These are phyloP conservation scores for Laterallus jamaicensis DNA, from an alignment of 2,113 vertebrate genomes.

Conservation along the genomic window DNA sequence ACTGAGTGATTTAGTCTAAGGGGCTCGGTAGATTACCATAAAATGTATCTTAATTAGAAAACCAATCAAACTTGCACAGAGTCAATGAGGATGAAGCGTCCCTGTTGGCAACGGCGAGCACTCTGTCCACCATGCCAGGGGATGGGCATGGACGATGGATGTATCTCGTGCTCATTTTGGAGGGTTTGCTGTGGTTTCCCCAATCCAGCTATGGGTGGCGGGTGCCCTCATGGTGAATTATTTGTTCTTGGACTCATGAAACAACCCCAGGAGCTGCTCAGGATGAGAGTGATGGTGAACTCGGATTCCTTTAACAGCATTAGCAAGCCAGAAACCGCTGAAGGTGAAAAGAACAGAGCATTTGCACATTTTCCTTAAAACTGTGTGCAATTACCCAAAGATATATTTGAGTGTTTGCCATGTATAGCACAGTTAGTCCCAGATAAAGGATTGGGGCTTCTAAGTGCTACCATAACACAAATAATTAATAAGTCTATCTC, in stretches of 20 bases:
- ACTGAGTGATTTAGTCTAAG: slow-evolving; percentile 61
- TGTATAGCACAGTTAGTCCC: slow-evolving; percentile 37
- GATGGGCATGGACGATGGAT: fast-evolving
- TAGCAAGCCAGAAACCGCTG: neutral
- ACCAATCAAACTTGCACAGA: slow-evolving; percentile 40
- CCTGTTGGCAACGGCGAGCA: neutral
- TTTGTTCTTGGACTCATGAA: neutral
- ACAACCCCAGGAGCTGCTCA: neutral
- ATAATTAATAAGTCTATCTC: slow-evolving; percentile 60
- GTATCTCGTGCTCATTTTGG: neutral
- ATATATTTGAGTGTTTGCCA: slow-evolving; percentile 3
- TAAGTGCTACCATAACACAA: slow-evolving; percentile 66
- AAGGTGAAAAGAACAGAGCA: slow-evolving; percentile 3
- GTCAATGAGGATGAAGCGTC: neutral
- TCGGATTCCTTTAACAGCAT: neutral
- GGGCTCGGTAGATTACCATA: slow-evolving; percentile 59
- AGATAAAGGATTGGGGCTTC: slow-evolving; percentile 57
- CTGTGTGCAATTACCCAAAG: slow-evolving; percentile 23
- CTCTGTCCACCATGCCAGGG: neutral
- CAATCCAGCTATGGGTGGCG: neutral
- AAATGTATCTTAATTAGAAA: slow-evolving; percentile 71
- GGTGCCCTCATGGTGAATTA: neutral
- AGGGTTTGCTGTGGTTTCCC: neutral
- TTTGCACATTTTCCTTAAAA: slow-evolving; percentile 36
- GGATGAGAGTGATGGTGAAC: neutral